Percentiles rank a stretch among this genome's conserved stretches.
Conservation (phyloP, 92 coral and sea anemone species). For the Phenganax marumi region DNA sequence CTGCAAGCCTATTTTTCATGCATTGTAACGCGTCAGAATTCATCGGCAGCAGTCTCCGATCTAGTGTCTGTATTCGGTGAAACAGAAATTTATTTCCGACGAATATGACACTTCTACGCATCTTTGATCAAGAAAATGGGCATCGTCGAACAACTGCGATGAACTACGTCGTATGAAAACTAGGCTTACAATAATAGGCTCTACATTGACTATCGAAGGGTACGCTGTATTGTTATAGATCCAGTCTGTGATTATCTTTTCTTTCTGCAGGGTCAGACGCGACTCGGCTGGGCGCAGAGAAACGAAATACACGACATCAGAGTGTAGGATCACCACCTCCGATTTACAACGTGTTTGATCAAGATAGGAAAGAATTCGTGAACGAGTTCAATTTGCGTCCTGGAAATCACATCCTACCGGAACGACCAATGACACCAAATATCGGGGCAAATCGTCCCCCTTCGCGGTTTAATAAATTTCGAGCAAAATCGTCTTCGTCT, state of each 20-base stretch:
- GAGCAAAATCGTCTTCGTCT: constrained; percentile 32
- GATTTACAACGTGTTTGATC: constrained; percentile 36
- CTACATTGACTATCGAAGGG: neutral
- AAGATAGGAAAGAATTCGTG: neutral
- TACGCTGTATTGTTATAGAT: neutral
- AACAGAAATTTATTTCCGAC: no score
- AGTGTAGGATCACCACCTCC: constrained; percentile 44
- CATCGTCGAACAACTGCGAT: neutral
- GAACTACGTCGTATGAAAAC: neutral
- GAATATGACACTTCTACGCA: no score
- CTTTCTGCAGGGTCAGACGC: constrained; percentile 7
- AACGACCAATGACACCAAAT: constrained; percentile 41
- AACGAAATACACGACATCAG: neutral
- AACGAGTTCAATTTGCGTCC: neutral
- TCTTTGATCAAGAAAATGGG: neutral
- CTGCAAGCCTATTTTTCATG: no score
- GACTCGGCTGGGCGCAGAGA: constrained; percentile 30
- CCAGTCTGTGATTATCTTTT: neutral
- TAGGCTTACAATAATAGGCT: neutral
- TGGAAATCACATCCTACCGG: constrained; percentile 3
- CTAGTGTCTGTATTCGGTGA: no score
- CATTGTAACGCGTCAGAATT: no score
- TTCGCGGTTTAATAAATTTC: constrained; percentile 7
- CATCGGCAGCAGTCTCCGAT: no score
- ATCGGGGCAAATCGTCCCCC: constrained; percentile 32